Base-by-base conservation (phyloP, 2,113 vertebrate species). In the Nematolebias whitei region DNA sequence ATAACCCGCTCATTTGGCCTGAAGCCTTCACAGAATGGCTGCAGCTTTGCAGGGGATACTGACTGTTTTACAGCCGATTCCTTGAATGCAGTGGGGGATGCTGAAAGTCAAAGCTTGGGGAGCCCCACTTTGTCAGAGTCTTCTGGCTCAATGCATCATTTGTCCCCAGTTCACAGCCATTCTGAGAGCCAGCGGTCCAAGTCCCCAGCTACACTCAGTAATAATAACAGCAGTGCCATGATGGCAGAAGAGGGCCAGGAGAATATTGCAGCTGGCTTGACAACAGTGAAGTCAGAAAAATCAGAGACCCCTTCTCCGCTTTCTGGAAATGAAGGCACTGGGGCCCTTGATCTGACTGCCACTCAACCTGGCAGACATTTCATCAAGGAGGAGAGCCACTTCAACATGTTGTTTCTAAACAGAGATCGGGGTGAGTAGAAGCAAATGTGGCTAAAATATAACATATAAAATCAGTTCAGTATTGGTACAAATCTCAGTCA, bases 371-470 rank as follows among this genome's bases (percentile, higher is more conserved):
- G 90, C 85, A 95, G 97, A 86, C 93, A 93, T 5, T 84, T 92
- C 91, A 90, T 95, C 93, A 98, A 98, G 93, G 98, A 99, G 85
- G 97, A 99, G 87, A 92, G 92, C 92, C 95, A 96, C 89, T 98
- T 97, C 92, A 94, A 94, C 91, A 95, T 98, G 93, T 94, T 98
- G 92, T 97, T 98, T 94, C 94, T 97, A 85, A 97, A 90, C 88
- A 93, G 96, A 93, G 98, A 98, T 80, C 94, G 96, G 93, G 96
- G 97, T 99, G 95, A 92, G 95, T 98, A 94, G 93, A 88, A 93
- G 89, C 90, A 84, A 86, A 83, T 86, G 53, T 19, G 26, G 19
- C 1, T 4, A 12, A 43, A 57, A 12, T 8, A 8, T 13, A 43
- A 68, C 20, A 7, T 10, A 41, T 56, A 23, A 45, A 59, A 13